These are phyloP conservation scores for Pangasianodon hypophthalmus DNA, from an alignment of 2,113 vertebrate species.

Conservation along the genomic window DNA sequence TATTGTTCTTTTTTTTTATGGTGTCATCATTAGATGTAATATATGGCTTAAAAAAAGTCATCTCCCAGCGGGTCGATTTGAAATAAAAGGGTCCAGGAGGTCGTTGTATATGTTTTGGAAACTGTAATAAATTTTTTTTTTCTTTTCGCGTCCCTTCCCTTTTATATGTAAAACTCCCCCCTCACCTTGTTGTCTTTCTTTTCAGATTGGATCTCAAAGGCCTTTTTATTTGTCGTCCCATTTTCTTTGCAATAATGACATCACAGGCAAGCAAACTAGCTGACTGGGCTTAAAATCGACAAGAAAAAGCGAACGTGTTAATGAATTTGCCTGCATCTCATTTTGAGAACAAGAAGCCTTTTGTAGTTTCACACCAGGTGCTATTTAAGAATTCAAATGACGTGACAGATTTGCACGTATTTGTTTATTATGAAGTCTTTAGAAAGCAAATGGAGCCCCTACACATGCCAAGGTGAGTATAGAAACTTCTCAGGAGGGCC, in stretches of 20 bases:
- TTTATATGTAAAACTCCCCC: slow-evolving; percentile 75
- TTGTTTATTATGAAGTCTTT: slow-evolving; percentile 42
- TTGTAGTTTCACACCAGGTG: slow-evolving; percentile 60
- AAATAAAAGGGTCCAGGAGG: slow-evolving; percentile 94
- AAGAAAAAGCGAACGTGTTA: slow-evolving; percentile 60
- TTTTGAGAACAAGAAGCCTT: slow-evolving; percentile 55
- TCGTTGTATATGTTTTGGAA: slow-evolving; percentile 94
- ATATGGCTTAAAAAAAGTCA: slow-evolving; percentile 95
- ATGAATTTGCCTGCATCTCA: slow-evolving; percentile 68
- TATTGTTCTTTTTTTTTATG: slow-evolving; percentile 90
- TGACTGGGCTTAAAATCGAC: slow-evolving; percentile 65
- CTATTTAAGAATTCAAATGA: slow-evolving; percentile 57
- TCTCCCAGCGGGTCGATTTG: slow-evolving; percentile 95
- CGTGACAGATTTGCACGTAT: slow-evolving; percentile 69
- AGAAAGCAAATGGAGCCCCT: slow-evolving; percentile 25
- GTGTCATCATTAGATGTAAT: slow-evolving; percentile 99
- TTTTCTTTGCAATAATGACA: slow-evolving; percentile 67
- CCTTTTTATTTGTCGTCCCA: slow-evolving; percentile 70
- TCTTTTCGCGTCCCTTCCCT: slow-evolving; percentile 71
- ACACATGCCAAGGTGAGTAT: slow-evolving; percentile 67
- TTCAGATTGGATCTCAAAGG: slow-evolving; percentile 69
- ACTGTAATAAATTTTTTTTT: slow-evolving; percentile 71
- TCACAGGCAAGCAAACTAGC: slow-evolving; percentile 66
- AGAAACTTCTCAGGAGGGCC: slow-evolving; percentile 33
- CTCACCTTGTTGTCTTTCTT: slow-evolving; percentile 67